Evolutionary conservation across 2,797 vertebrate genomes (phyloP), one percentile per base, ranked within the genome.

Genomic region (Galago senegalensis): DNA sequence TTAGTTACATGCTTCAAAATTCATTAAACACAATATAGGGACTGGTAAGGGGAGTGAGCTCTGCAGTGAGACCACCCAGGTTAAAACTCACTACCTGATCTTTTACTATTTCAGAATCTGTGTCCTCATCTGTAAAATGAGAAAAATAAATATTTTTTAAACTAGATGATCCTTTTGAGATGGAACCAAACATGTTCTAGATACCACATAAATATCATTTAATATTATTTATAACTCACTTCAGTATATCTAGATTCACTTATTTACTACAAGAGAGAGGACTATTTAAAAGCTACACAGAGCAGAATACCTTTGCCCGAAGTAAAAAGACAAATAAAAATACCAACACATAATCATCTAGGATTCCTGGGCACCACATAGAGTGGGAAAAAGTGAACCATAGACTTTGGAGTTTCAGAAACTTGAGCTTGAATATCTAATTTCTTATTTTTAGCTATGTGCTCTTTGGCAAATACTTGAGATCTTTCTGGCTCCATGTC

Each of bases 201-300:
- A 65, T 11, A 58, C 40, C 53, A 85, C 63, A 82, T 46, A 87
- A 73, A 72, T 46, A 86, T 75, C 79, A 91, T 69, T 37, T 89
- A 87, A 87, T 40, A 67, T 88, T 58, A 79, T 56, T 92, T 83
- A 40, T 88, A 76, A 85, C n/a, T 93, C 58, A 76, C 92, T 97
- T 85, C 85, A 87, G 3, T 70, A 34, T 46, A 75, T 60, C 60
- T 72, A 43, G 25, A 69, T 85, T 87, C 20, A 81, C 8, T 77
- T 91, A 76, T 76, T 94, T 93, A 17, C 29, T 79, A 85, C 86
- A 86, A 81, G n/a, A 72, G 63, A 53, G 7, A 86, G 34, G 49
- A 60, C 87, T 81, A 65, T 96, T 73, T 91, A 60, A 84, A 83
- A 58, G 20, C 56, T 89, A 25, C 63, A 40, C 11, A 56, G 2